Base-by-base conservation (phyloP, 2,113 vertebrate species). In the Oncorhynchus masou region DNA sequence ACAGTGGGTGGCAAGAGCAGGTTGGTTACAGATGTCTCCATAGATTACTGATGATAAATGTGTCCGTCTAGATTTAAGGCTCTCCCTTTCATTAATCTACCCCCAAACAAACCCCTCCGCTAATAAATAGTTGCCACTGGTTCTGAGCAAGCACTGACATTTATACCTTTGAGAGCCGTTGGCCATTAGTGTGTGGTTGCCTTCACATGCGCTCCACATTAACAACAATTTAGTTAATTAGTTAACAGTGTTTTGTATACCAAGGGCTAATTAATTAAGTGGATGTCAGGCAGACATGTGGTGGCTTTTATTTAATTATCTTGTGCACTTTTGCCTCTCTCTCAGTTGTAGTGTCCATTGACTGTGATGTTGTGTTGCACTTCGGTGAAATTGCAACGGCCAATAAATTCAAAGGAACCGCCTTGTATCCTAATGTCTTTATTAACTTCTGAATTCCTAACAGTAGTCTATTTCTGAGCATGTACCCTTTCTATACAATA, bases 201-300 rank as follows among this genome's bases (percentile, higher is more conserved):
- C 71, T 78, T 82, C 73, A 75, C 70, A 68, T 31, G 67, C 75
- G 70, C 80, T 75, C 70, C 74, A 84, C 85, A 90, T 91, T 88
- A 87, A 88, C 83, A 88, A 90, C 84, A 89, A 88, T 91, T 90
- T 86, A 84, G 84, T 80, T 90, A 89, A 92, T 91, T 88, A 90
- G 81, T 82, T 82, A 87, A 83, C 73, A 80, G 85, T 81, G 81
- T 88, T 91, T 84, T 88, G 85, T 90, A 80, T 81, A 89, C 79
- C 49, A 51, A 70, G 76, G 76, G 82, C 81, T 87, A 90, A 90
- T 89, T 85, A 75, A 67, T 85, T 91, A 89, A 92, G 87, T 88
- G 85, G 86, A 76, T 87, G 83, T 89, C 86, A 85, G 81, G 31
- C 78, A 62, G 80, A 84, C 79, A 84, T 75, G 75, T 67, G 78